These are phyloP conservation scores for Luffia ferchaultella DNA, from an alignment of 2,888 invertebrate species.

Conservation along the genomic window DNA sequence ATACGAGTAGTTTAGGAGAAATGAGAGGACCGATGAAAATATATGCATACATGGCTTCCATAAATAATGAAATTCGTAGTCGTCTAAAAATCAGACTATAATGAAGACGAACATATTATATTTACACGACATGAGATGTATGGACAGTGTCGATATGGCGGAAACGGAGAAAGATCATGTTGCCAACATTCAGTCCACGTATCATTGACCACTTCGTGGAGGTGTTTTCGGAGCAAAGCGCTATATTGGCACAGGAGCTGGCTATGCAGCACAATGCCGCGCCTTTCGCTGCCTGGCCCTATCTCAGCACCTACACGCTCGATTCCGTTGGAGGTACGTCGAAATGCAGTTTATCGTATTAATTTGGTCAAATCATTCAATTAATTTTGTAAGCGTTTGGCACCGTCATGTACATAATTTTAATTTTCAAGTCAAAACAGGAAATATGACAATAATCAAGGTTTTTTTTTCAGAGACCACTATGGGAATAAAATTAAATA, in stretches of 20 bases:
- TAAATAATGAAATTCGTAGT: no score
- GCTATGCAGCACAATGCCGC: conserved; percentile 20
- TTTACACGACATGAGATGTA: no score
- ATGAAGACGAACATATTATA: no score
- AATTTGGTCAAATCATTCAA: no score
- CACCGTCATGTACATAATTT: neutral
- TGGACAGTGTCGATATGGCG: conserved; percentile 64
- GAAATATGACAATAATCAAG: no score
- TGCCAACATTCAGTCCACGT: conserved; percentile 73
- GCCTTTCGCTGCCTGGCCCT: conserved; percentile 58
- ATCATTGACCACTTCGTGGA: conserved; percentile 71
- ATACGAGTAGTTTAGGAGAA: no score
- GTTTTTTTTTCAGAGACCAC: conserved; percentile 36
- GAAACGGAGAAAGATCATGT: conserved; percentile 66
- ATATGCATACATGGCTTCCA: no score
- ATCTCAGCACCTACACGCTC: conserved; percentile 62
- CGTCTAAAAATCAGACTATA: no score
- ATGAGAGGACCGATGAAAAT: no score
- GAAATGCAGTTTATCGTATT: no score
- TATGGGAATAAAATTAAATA: conserved; percentile 46
- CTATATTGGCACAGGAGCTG: conserved; percentile 50
- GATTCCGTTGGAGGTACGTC: conserved; percentile 70
- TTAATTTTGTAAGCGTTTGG: neutral
- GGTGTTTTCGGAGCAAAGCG: conserved; percentile 68
- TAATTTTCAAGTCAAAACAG: neutral